Percentiles rank a stretch among this genome's conserved stretches.
phyloP scores from a whole-genome alignment of 2,888 invertebrate species.

The Polia nebulosa region DNA sequence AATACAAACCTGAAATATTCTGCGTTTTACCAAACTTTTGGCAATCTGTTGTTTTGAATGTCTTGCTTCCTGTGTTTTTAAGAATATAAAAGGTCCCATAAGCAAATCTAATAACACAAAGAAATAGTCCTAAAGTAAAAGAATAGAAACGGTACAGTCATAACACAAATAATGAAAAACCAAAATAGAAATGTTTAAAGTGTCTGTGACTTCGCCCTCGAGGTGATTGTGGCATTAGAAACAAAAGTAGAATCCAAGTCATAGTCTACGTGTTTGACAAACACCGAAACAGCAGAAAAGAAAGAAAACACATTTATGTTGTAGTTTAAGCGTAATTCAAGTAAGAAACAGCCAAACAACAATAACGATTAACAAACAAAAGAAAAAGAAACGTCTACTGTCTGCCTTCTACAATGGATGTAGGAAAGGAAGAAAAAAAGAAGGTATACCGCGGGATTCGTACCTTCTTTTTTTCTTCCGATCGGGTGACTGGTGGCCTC shows the following conservation, averaged over 20 bases:
- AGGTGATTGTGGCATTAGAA: not conserved
- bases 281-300: slow-evolving; percentile 1
- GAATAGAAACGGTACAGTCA: slow-evolving; percentile 9
- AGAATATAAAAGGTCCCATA: slow-evolving; percentile 7
- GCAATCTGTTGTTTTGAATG: too few species aligned
- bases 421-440: slow-evolving; percentile 36
- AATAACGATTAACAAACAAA: slow-evolving; percentile 2
- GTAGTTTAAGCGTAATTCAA: slow-evolving; percentile 2
- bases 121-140: slow-evolving; percentile 6
- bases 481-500: slow-evolving; percentile 8
- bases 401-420: slow-evolving; percentile 24
- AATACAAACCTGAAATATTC: not conserved
- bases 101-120: slow-evolving; percentile 25
- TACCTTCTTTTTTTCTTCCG: slow-evolving; percentile 42
- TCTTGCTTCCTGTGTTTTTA: not conserved
- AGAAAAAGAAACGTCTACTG: slow-evolving; percentile 5
- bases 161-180: not conserved
- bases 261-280: not conserved
- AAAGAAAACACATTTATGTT: not conserved
- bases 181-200: too few species aligned
- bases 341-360: slow-evolving; percentile 24
- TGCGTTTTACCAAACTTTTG: not conserved
- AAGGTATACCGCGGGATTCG: slow-evolving; percentile 33
- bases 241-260: not conserved
- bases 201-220: too few species aligned